Evolutionary conservation across 2,888 invertebrate species (phyloP).

Genomic region (Drosophila nr. perissopoda): DNA sequence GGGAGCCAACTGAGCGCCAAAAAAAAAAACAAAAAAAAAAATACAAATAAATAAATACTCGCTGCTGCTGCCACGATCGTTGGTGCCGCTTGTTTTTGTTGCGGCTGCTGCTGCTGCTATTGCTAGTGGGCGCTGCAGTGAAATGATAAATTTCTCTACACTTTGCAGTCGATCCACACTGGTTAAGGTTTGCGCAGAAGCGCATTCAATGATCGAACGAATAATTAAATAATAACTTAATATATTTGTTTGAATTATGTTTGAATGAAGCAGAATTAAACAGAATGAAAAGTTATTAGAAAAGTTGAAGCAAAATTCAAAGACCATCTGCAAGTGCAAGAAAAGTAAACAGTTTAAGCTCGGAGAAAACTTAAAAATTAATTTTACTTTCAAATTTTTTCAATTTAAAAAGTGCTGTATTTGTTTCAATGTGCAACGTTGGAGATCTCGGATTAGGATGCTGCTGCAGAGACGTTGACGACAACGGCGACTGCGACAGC

Average conservation of each 20-base stretch:
- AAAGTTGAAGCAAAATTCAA: neutral
- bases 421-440: slow-evolving; percentile 21
- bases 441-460: slow-evolving; percentile 33
- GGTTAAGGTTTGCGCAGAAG: slow-evolving; percentile 10
- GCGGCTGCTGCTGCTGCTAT: slow-evolving; percentile 17
- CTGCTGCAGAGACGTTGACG: slow-evolving; percentile 36
- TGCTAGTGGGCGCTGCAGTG: slow-evolving; percentile 62
- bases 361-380: neutral
- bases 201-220: neutral
- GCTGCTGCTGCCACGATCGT: slow-evolving; percentile 42
- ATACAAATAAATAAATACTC: slow-evolving; percentile 36
- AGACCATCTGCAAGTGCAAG: neutral
- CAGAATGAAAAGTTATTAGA: neutral
- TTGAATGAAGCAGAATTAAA: neutral
- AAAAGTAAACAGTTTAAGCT: neutral
- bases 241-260: neutral
- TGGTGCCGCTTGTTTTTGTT: slow-evolving; percentile 37
- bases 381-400: neutral
- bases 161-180: slow-evolving; percentile 63
- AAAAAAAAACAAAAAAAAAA: slow-evolving; percentile 27
- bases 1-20: slow-evolving; percentile 57
- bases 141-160: slow-evolving; percentile 83
- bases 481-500: slow-evolving; percentile 20
- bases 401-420: neutral
- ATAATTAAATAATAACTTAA: neutral